Evolutionary conservation across 2,888 invertebrate genomes (phyloP), one percentile per base, ranked within the genome.

Genomic region (Melipona beecheii): DNA sequence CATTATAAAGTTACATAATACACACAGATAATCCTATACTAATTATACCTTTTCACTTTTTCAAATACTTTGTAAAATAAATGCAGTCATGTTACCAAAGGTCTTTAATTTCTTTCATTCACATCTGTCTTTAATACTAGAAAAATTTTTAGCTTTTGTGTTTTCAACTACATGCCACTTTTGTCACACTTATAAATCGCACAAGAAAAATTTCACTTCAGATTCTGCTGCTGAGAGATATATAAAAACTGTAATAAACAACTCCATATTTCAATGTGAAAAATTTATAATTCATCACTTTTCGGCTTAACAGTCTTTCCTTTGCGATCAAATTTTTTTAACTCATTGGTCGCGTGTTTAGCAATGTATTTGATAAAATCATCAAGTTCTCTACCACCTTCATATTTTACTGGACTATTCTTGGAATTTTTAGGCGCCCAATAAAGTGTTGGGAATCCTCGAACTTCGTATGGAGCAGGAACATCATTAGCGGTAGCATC

Each of bases 401-500:
- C 98, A 94, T 99, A 99, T 95, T 97, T 96, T 83, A 97, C 96
- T 49, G 99, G 98, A 86, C 95, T 96, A 92, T 96, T 95, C 94
- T 97, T 97, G 72, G 95, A 94, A 92, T 98, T 97, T 94, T 98
- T 98, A 19, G 99, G 97, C 85, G 97, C 96, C 98, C 99, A 99
- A 96, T 96, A 99, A 84, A 99, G 96, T 9, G 99, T 99, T 78
- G 99, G 99, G 97, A 99, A 99, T 17, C 99, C 99, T 82, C 97
- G 96, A 17, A 99, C 99, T 92, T 99, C 98, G 95, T 96, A 99
- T 15, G 96, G 95, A 87, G 97, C 95, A 87, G 99, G 99, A 91
- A 99, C 99, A 96, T 99, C 99, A 94, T 99, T 99, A 87, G 98
- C 98, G 19, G 99, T 99, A 21, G 99, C 99, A 95, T 99, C 99